Evolutionary conservation across 1,140 invertebrate species (phyloP), one percentile per base, ranked within the genome.

Genomic region (Drosophila saltans): DNA sequence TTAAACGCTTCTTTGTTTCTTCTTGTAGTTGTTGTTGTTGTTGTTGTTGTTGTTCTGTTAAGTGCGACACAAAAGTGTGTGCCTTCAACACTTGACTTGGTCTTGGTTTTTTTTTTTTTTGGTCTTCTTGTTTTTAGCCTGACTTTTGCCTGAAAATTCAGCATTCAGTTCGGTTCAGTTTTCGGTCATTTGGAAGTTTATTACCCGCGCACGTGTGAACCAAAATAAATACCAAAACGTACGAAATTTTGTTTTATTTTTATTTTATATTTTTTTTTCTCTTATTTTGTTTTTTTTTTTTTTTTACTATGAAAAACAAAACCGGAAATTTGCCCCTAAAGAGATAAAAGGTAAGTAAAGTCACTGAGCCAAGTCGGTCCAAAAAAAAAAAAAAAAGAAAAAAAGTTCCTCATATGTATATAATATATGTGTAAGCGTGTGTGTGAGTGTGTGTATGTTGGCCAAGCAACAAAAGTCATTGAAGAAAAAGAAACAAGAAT

Each of bases 181-280:
- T 88, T 89, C 74, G 83, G 83, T 73, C 80, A 89, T 88, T 88
- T 88, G 80, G 45, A 89, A 84, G 83, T 88, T 89, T 88, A 88
- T 88, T 88, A 88, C 80, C 84, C 80, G 77, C 77, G 77, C 84
- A 88, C 84, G 84, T 88, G 84, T 88, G 84, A 88, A 88, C 84
- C 71, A 83, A 89, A 88, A 59, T 59, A 33, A 88, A 88, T 88
- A 81, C 84, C 84, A 69, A 89, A 88, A 89, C 84, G 84, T 88
- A 88, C 84, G 57, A 66, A 72, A 64, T 36, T 36, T 36, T 36
- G 33, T 36, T 5, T 36, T 36, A 7, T 7, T 36, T 36, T 7
- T 36, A 6, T 7, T 30, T 30, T 4, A 6, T 36, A 0, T 36
- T 36, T 36, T 36, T 36, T 36, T 36, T 7, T 36, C 0, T 4